Evolutionary conservation across 2,797 vertebrate genomes (phyloP), one percentile per base, ranked within the genome.

Genomic region (Meriones psammophilus): DNA sequence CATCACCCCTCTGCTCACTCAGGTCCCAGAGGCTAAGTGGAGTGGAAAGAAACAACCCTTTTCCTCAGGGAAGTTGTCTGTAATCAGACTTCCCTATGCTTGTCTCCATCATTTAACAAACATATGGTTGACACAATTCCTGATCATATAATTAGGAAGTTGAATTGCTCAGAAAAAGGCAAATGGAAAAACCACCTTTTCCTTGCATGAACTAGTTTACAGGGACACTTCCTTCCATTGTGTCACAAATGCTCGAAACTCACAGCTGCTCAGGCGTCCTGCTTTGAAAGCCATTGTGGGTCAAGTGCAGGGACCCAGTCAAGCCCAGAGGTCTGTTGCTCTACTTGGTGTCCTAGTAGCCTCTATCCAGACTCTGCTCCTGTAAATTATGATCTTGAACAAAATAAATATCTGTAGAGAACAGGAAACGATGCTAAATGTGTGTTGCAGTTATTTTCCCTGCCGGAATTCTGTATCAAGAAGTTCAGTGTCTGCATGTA

Each of bases 221-320:
- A 24, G 3, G 39, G 0, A 0, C 76, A 90, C 96, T 98, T 98
- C 97, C 97, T 95, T 0, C 56, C 86, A 98, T 62, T 97, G 97
- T 96, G 93, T 94, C 5, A 15, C 0, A 0, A 0, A 7, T 1
- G 5, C 74, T 89, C 85, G 87, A 79, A 58, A 86, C 58, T 86
- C 3, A 68, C 92, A 93, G 97, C 89, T 83, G 54, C 36, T 36
- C 69, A 22, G 64, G 78, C 81, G 36, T 64, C 36, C 39, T 8
- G 62, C 79, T 73, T 12, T 50, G 85, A 54, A 36, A 30, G 88
- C 28, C 1, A 1, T 1, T 20, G 24, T 68, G 88, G 22, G 20
- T 90, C 80, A 68, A 26, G 78, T 2, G 13, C 81, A 91, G 39
- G 26, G 8, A 88, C 7, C 83, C 8, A 6, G 22, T 33, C 56